Evolutionary conservation across 2,113 vertebrate genomes (phyloP).

Genomic region (Psittacula cyanocephala): DNA sequence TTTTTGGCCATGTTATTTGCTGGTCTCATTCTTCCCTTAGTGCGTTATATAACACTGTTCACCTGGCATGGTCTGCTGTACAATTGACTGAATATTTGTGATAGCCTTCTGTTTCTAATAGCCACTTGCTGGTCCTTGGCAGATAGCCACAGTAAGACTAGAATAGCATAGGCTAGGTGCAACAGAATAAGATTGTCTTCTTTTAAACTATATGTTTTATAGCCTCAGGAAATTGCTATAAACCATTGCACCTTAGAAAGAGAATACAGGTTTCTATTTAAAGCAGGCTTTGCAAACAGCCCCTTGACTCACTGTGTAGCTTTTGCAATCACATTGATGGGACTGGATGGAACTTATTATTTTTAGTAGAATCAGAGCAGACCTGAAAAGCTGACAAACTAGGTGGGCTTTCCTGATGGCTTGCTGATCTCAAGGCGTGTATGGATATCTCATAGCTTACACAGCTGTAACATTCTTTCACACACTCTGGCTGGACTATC

Average conservation of each 20-base stretch:
- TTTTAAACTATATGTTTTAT: background rate
- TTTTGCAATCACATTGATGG: background rate
- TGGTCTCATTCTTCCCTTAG: background rate
- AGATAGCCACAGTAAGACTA: background rate
- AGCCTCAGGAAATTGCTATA: constrained; percentile 17
- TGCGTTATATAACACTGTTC: background rate
- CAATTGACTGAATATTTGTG: background rate
- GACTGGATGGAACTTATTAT: constrained; percentile 28
- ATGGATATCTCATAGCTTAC: constrained; percentile 57
- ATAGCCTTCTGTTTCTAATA: background rate
- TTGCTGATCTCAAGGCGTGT: constrained; percentile 33
- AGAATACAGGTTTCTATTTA: constrained; percentile 14
- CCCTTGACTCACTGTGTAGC: background rate
- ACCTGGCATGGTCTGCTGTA: background rate
- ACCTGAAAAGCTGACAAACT: constrained; percentile 42
- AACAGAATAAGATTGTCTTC: background rate
- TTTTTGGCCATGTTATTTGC: background rate
- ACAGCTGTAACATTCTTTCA: constrained; percentile 69
- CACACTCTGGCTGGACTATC: constrained; percentile 41
- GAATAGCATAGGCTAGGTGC: background rate
- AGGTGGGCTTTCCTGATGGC: constrained; percentile 50
- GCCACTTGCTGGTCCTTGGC: background rate
- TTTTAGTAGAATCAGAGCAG: constrained; percentile 58
- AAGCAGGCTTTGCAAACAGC: constrained; percentile 28
- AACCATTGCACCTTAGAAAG: constrained; percentile 31